Conservation (phyloP, 1,140 invertebrate genomes). For the Adelges cooleyi region DNA sequence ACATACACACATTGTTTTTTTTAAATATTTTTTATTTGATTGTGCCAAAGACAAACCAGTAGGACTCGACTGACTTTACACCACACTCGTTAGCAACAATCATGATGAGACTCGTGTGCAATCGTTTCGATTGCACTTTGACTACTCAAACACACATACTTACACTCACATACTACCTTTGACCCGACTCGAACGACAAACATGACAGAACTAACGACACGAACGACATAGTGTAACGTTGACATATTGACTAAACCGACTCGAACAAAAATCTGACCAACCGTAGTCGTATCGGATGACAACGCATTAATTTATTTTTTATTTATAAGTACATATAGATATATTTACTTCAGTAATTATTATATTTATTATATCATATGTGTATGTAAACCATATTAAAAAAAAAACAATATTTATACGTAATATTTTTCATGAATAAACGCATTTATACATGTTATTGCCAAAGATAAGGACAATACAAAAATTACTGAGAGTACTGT, state of each 20-base stretch:
- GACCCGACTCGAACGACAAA: not conserved
- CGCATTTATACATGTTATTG: slow-evolving; percentile 6
- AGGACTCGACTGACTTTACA: slow-evolving; percentile 13
- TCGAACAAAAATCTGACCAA: no score
- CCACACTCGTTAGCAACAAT: not conserved
- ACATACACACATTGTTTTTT: not conserved
- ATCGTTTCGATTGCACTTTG: not conserved
- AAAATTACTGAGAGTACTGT: not conserved
- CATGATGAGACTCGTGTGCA: not conserved
- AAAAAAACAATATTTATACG: no score
- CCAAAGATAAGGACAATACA: not conserved
- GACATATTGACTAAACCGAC: no score
- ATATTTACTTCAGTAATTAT: not conserved
- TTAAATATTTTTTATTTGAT: no score
- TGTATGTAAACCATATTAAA: not conserved
- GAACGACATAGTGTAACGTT: no score
- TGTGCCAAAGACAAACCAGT: slow-evolving; percentile 18
- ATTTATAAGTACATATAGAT: not conserved
- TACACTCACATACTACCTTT: not conserved
- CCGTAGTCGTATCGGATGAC: slow-evolving; percentile 15
- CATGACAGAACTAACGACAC: no score
- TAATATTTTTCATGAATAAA: slow-evolving; percentile 4
- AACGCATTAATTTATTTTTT: not conserved
- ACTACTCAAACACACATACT: not conserved
- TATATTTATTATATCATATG: not conserved